Evolutionary conservation across 2,797 vertebrate genomes (phyloP).

Genomic region (Melanotaenia parkinsoni): DNA sequence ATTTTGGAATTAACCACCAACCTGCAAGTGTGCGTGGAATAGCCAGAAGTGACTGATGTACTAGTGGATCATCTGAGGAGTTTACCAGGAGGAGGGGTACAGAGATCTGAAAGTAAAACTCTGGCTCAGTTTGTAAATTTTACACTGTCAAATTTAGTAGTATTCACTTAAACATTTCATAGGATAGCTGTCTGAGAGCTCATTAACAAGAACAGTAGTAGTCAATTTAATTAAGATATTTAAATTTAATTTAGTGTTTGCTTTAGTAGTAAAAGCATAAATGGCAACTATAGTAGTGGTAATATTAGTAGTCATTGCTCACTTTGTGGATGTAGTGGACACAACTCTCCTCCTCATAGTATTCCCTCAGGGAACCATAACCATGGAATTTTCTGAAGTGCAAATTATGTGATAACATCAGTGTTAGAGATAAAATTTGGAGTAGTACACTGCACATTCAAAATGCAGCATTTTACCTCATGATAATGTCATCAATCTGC

Average conservation of each 20-base stretch:
- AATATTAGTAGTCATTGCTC: slow-evolving; percentile 55
- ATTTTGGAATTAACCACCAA: slow-evolving; percentile 59
- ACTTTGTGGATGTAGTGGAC: slow-evolving; percentile 92
- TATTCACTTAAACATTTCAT: slow-evolving; percentile 7
- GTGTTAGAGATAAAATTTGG: not conserved
- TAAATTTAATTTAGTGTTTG: not conserved
- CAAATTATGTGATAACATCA: slow-evolving; percentile 12
- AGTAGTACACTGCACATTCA: not conserved
- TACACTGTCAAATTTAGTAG: too few relatives aligned
- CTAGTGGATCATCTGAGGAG: slow-evolving; percentile 92
- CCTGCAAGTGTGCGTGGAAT: slow-evolving; percentile 93
- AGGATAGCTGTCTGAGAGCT: not conserved
- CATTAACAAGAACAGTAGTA: too few relatives aligned
- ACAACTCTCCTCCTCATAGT: slow-evolving; percentile 96
- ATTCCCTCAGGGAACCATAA: slow-evolving; percentile 90
- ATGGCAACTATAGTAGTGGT: too few relatives aligned
- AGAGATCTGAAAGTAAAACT: slow-evolving; percentile 82
- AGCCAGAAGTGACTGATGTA: slow-evolving; percentile 92
- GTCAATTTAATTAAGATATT: too few relatives aligned
- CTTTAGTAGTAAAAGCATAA: not conserved
- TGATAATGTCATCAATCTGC: slow-evolving; percentile 94
- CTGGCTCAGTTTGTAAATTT: not conserved
- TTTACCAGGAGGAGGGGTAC: slow-evolving; percentile 95
- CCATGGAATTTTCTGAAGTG: slow-evolving; percentile 92
- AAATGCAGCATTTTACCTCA: slow-evolving; percentile 85